Base-by-base conservation (phyloP, 2,113 vertebrate genomes). In the Gracilinanus agilis region DNA sequence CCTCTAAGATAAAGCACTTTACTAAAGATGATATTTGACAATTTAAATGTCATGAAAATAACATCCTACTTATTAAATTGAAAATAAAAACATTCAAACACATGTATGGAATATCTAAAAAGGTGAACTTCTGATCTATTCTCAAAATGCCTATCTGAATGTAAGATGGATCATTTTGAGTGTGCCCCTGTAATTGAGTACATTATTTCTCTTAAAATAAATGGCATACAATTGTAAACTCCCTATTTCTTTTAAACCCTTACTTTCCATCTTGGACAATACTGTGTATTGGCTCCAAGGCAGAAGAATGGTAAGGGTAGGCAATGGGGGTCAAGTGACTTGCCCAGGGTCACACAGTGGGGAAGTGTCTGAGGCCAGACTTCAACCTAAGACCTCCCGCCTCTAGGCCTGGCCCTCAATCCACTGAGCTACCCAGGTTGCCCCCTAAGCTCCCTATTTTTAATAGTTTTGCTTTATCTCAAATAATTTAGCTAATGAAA, bases 401-500 rank as follows among this genome's bases (percentile, higher is more conserved):
- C n/a, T n/a, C n/a, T n/a, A n/a, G n/a, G n/a, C n/a, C n/a, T n/a
- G n/a, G n/a, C n/a, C n/a, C n/a, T n/a, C n/a, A n/a, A n/a, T n/a
- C n/a, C n/a, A n/a, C n/a, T n/a, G n/a, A n/a, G n/a, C n/a, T n/a
- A n/a, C n/a, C n/a, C n/a, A n/a, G n/a, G n/a, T n/a, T n/a, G n/a
- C n/a, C n/a, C n/a, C n/a, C n/a, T n/a, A n/a, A n/a, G n/a, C n/a
- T 96, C 97, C 94, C 96, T 92, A 96, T 97, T 98, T 98, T 97
- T 96, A 97, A 95, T 90, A 96, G 95, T 49, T 97, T 95, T 95
- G 90, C 93, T n/a, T 96, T 98, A 98, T 97, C 94, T 90, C 97
- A 97, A 97, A 95, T 94, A 90, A 91, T 90, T 97, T 91, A 97
- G 90, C 67, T 95, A 96, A 96, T 95, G 96, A 97, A 96, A 97